Base-by-base conservation (phyloP, 2,888 invertebrate genomes). In the Drosophila formosana region DNA sequence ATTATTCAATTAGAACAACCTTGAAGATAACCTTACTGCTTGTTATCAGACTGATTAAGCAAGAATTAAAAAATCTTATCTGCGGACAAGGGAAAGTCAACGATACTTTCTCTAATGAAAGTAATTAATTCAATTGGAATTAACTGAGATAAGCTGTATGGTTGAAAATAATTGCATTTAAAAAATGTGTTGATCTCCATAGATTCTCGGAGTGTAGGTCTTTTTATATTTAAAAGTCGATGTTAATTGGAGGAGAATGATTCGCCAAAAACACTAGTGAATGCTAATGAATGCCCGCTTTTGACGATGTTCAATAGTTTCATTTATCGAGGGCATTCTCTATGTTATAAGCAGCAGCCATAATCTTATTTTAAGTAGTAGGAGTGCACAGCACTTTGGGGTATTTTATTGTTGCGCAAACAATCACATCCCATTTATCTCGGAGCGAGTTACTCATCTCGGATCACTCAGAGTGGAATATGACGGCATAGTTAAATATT, bases 341-440 rank as follows among this genome's bases (percentile, higher is more conserved):
- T 11, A 13, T n/a, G n/a, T 3, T 25, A 34, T 25, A 4, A 25
- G 4, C 32, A 25, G 28, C 18, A 26, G 13, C 2, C 13, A 11
- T 28, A 57, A 57, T 37, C 9, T 11, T 9, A 7, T 2, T 28
- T 47, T 4, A 46, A 30, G 18, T 18, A 18, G 18, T 18, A 18
- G 18, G 18, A 18, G 62, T 30, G 8, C 39, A 18, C 30, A 7
- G 4, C 3, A 13, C 8, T 57, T 51, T 49, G 13, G 28, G 39
- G 37, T 62, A 53, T 46, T 61, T 76, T 65, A 39, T 66, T 63
- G 25, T 71, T 74, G 25, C 18, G 46, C 56, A 66, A 66, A 80
- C 81, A 83, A 77, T 64, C 66, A 52, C 53, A 66, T 62, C 18
- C 46, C 53, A 72, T 6, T 83, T 81, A 75, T 78, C 67, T 55